phyloP scores from a whole-genome alignment of 2,797 vertebrate species.

The Arnoldichthys spilopterus region DNA sequence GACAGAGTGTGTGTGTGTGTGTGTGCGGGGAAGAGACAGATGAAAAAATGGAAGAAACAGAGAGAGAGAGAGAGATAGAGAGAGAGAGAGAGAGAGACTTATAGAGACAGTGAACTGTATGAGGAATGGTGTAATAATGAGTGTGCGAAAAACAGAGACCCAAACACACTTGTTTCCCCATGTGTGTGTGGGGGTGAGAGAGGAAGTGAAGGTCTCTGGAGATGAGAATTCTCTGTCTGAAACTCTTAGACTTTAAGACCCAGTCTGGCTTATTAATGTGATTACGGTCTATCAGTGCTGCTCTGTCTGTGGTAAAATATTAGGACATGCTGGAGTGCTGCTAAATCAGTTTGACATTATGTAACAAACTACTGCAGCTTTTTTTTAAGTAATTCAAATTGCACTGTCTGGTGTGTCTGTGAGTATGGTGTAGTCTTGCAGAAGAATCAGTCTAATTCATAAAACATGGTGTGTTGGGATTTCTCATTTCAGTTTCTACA shows the following conservation, averaged over 20 bases:
- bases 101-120: neutral
- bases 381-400: slow-evolving; percentile 22
- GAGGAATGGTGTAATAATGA: slow-evolving; percentile 6
- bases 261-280: slow-evolving; percentile 26
- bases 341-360: slow-evolving; percentile 21
- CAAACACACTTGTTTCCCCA: neutral
- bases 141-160: neutral
- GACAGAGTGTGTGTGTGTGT: slow-evolving; percentile 6
- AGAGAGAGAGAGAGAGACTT: neutral
- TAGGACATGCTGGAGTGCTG: neutral
- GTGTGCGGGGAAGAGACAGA: slow-evolving; percentile 36
- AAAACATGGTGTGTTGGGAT: slow-evolving; percentile 15
- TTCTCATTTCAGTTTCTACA: neutral
- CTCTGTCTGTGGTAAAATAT: slow-evolving; percentile 15
- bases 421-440: slow-evolving; percentile 1
- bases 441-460: slow-evolving; percentile 27
- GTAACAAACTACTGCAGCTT: slow-evolving; percentile 19
- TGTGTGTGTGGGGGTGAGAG: slow-evolving; percentile 22
- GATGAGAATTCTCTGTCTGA: slow-evolving; percentile 24
- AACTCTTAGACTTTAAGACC: neutral
- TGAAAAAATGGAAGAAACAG: too few relatives aligned
- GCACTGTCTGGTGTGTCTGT: slow-evolving; percentile 5
- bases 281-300: neutral
- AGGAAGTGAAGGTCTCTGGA: slow-evolving; percentile 8
- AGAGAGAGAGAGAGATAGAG: slow-evolving; percentile 5